Base-by-base conservation (phyloP, 1,140 invertebrate species). In the Drosophila sp. region DNA sequence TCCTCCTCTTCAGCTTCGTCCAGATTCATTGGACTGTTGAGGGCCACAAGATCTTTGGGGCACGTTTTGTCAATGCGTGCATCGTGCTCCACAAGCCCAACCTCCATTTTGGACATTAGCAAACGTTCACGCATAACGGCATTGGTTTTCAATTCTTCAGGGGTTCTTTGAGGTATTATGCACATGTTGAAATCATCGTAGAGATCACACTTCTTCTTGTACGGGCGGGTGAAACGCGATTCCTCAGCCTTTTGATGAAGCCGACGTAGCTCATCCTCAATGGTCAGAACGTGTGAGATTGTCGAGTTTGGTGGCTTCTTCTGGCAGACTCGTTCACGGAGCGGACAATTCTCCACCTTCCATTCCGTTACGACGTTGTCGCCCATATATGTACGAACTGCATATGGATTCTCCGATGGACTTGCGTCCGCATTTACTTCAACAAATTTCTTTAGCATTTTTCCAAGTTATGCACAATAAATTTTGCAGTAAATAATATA, bases 401-500 rank as follows among this genome's bases (percentile, higher is more conserved):
- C 90, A 66, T 91, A 89, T 0, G 90, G 90, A 76, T 91, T 91
- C 18, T 70, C 58, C 0, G 90, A 84, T 7, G 90, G 90, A 76
- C 82, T 89, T 18, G 64, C 74, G 4, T 89, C 76, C 43, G 86
- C 80, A 51, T 84, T 89, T 2, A 91, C 72, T 36, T 83, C 80
- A 8, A 91, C 90, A 64, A 91, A 91, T 67, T 91, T 91, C 64
- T 91, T 91, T 6, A 91, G 59, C 90, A 91, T 91, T 38, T 38
- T 38, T 38, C 4, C 36, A 38, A 13, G 11, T 38, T 72, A 45
- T 76, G 43, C 21, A 74, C 78, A 56, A 11, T 14, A 2, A 78
- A 86, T 86, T 82, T 82, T 43, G 43, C 56, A 75, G 18, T 5
- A 36, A 29, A 36, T 48, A 48, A 14, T 8, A 38, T 27, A 21